Percentiles rank a stretch among this genome's conserved stretches.
Evolutionary conservation across 92 coral and sea anemone genomes (phyloP).

Genomic region (Epizoanthus scotinus): DNA sequence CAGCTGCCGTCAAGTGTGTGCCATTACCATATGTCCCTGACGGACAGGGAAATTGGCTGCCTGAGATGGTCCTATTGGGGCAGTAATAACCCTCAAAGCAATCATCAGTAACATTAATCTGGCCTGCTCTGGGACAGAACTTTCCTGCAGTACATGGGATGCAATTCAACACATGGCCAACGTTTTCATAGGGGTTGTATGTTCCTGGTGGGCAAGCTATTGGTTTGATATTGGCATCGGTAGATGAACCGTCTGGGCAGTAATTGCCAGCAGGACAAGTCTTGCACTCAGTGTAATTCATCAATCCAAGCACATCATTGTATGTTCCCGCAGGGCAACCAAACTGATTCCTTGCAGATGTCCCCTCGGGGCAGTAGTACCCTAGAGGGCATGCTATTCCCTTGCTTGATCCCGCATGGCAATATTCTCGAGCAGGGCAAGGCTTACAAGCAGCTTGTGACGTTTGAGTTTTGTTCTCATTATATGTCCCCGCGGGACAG

Average conservation of each 20-base stretch:
- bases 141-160: slow-evolving; percentile 92
- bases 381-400: slow-evolving; percentile 87
- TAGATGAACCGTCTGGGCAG: slow-evolving; percentile 94
- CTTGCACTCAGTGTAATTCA: slow-evolving; percentile 85
- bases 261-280: slow-evolving; percentile 89
- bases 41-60: slow-evolving; percentile 94
- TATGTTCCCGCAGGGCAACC: slow-evolving; percentile 95
- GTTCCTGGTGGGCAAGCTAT: slow-evolving; percentile 97
- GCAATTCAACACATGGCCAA: slow-evolving; percentile 88
- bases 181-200: slow-evolving; percentile 81
- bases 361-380: slow-evolving; percentile 94
- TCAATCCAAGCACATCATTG: slow-evolving; percentile 74
- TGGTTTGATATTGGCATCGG: slow-evolving; percentile 83
- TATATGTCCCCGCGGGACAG: slow-evolving; percentile 97
- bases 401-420: slow-evolving; percentile 73
- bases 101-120: slow-evolving; percentile 75
- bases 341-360: slow-evolving; percentile 80
- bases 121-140: slow-evolving; percentile 94
- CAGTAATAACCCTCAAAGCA: slow-evolving; percentile 98
- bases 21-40: slow-evolving; percentile 94
- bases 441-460: slow-evolving; percentile 81
- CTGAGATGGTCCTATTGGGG: slow-evolving; percentile 94
- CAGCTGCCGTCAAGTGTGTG: slow-evolving; percentile 86
- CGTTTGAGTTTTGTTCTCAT: slow-evolving; percentile 68
- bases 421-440: slow-evolving; percentile 84